Conservation (phyloP, 2,113 vertebrate species). For the Rhinichthys klamathensis region DNA sequence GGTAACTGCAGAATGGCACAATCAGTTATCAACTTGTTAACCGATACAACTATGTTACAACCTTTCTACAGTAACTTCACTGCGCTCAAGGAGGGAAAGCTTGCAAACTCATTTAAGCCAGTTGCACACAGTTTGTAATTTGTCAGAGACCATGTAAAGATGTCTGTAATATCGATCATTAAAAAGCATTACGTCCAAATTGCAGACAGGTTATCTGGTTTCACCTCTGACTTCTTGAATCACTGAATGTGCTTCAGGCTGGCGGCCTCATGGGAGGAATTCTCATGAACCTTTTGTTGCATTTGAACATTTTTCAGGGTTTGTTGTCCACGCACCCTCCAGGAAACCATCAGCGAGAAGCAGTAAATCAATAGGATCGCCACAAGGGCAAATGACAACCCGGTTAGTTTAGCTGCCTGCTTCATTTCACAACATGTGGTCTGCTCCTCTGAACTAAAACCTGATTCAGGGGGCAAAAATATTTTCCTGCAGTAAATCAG, state of each 20-base stretch:
- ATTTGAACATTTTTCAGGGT: conserved; percentile 62
- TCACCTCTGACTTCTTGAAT: conserved; percentile 55
- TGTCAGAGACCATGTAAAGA: background rate
- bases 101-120: background rate
- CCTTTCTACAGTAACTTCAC: background rate
- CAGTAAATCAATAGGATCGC: conserved; percentile 80
- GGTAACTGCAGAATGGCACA: background rate
- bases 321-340: conserved; percentile 69
- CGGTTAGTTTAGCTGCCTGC: conserved; percentile 78
- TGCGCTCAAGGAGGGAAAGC: background rate
- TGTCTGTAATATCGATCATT: background rate
- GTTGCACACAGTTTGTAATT: background rate
- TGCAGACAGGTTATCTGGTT: background rate
- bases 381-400: conserved; percentile 78
- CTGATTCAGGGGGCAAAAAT: conserved; percentile 71
- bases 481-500: conserved; percentile 78
- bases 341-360: conserved; percentile 71
- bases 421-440: conserved; percentile 78
- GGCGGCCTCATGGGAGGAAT: conserved; percentile 62
- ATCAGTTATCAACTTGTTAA: background rate
- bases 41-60: background rate
- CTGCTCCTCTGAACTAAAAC: conserved; percentile 74
- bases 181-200: conserved; percentile 9
- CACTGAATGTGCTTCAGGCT: conserved; percentile 56
- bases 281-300: conserved; percentile 67